phyloP scores from a whole-genome alignment of 2,797 vertebrate species.

The Adrianichthys oophorus region DNA sequence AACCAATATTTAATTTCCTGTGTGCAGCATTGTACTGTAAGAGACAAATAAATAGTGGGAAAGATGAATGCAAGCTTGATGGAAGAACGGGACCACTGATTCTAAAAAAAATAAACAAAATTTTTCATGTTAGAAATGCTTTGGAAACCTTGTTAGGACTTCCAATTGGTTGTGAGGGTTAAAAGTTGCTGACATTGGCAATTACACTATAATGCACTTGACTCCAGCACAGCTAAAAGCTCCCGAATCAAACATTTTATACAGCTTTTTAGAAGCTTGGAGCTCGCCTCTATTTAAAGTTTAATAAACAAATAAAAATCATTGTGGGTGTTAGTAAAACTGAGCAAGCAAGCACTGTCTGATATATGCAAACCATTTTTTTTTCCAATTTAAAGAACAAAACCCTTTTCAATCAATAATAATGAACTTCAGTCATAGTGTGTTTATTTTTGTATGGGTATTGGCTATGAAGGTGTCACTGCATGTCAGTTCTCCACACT shows the following conservation, averaged over 20 bases:
- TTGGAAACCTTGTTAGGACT: neutral
- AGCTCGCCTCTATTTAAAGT: constrained; percentile 7
- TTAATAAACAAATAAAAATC: constrained; percentile 15
- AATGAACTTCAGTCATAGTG: neutral
- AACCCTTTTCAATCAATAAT: too few relatives aligned
- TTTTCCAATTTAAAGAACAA: neutral
- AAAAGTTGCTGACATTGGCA: constrained; percentile 12
- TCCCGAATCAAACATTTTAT: constrained; percentile 8
- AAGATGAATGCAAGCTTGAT: neutral
- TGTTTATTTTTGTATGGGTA: neutral
- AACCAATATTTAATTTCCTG: constrained; percentile 63
- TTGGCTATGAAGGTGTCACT: neutral
- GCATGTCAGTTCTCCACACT: neutral
- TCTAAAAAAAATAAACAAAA: neutral
- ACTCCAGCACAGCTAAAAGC: neutral
- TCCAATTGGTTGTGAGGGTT: neutral
- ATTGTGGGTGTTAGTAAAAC: constrained; percentile 6
- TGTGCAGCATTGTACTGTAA: constrained; percentile 24
- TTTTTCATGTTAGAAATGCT: constrained; percentile 4
- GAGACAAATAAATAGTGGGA: constrained; percentile 9
- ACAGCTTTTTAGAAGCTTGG: constrained; percentile 1
- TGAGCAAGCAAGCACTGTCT: constrained; percentile 1
- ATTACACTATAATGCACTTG: neutral
- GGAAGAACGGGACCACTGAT: neutral
- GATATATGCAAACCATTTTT: neutral